Conservation (phyloP, 1,140 invertebrate species). For the Chelonus insularis region DNA sequence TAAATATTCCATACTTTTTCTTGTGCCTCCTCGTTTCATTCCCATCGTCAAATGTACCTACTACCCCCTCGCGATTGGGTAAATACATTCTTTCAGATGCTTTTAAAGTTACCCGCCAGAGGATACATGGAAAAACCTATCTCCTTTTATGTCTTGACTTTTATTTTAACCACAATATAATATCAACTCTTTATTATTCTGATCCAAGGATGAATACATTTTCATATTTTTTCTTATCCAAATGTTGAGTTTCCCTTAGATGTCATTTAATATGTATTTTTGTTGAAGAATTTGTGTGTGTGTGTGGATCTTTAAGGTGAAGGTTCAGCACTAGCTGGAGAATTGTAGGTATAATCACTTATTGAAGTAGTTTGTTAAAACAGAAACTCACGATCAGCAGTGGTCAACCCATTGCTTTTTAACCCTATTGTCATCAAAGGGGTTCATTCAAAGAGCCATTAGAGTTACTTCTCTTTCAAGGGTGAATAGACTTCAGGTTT, state of each 20-base stretch:
- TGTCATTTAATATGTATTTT: no score
- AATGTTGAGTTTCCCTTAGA: no score
- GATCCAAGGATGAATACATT: constrained; percentile 12
- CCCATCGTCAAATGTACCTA: constrained; percentile 15
- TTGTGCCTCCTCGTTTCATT: constrained; percentile 48
- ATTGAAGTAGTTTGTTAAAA: not conserved
- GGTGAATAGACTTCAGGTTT: no score
- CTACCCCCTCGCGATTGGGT: constrained; percentile 24
- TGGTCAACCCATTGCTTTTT: constrained; percentile 54
- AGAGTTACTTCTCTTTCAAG: constrained; percentile 16
- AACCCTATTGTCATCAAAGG: constrained; percentile 54
- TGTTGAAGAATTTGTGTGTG: no score
- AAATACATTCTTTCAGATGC: constrained; percentile 25
- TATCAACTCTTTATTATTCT: constrained; percentile 25
- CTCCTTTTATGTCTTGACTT: constrained; percentile 12
- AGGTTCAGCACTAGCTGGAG: no score
- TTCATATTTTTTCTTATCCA: constrained; percentile 22
- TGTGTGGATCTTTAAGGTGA: no score
- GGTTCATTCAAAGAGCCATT: constrained; percentile 53
- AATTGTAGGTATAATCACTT: no score
- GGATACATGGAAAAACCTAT: constrained; percentile 7
- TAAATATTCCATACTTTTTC: constrained; percentile 60
- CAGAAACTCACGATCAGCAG: constrained; percentile 48
- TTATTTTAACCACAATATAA: constrained; percentile 24
- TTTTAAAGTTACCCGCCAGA: constrained; percentile 20